Evolutionary conservation across 2,797 vertebrate species (phyloP).

Genomic region (Scarus forsteni): DNA sequence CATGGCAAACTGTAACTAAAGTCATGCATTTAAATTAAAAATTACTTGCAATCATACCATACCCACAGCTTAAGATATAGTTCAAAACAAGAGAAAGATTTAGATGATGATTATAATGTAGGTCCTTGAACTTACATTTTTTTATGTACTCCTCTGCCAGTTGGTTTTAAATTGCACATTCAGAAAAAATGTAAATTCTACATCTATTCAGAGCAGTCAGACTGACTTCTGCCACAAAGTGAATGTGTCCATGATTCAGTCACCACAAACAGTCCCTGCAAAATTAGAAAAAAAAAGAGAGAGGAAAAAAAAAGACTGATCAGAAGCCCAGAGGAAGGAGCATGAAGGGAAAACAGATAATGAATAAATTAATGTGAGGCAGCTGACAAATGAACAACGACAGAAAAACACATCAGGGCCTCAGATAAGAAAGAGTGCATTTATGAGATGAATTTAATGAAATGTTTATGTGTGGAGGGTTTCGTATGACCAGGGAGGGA

Average conservation of each 20-base stretch:
- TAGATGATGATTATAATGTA: neutral
- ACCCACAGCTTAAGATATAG: neutral
- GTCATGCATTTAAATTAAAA: too few relatives aligned
- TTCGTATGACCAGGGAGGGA: conserved; percentile 43
- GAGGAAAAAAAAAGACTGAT: conserved; percentile 4
- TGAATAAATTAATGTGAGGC: conserved; percentile 65
- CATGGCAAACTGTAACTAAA: too few relatives aligned
- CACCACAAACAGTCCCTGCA: conserved; percentile 1
- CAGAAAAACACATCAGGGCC: conserved; percentile 33
- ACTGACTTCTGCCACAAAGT: conserved; percentile 12
- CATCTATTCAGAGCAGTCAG: conserved; percentile 18
- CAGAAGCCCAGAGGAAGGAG: conserved; percentile 33
- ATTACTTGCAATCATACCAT: neutral
- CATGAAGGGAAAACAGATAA: conserved; percentile 33
- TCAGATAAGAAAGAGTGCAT: conserved; percentile 58
- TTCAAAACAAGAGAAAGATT: neutral
- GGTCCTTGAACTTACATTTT: neutral
- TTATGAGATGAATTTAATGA: conserved; percentile 66
- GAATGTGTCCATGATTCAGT: conserved; percentile 19
- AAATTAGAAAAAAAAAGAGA: conserved; percentile 21
- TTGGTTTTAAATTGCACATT: neutral
- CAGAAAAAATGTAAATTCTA: conserved; percentile 2
- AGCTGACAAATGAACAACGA: conserved; percentile 50
- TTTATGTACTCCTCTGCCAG: neutral
- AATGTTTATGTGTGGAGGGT: conserved; percentile 61